A percentile compares a stretch with the other conserved stretches of the same genome.
Evolutionary conservation across 2,888 invertebrate genomes (phyloP).

Genomic region (Petrolisthes cinctipes): DNA sequence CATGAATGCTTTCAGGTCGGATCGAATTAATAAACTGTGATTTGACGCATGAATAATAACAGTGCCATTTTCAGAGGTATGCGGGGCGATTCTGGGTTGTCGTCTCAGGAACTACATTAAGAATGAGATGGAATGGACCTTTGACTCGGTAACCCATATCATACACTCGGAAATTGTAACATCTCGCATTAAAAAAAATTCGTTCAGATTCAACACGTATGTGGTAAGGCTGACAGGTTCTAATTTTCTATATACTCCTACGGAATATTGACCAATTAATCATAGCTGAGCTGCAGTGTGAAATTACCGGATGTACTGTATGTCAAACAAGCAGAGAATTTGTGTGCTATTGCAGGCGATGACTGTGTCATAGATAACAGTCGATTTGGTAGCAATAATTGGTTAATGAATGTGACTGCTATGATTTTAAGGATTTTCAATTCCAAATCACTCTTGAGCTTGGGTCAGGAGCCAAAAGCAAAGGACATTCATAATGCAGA

Average conservation of each 20-base stretch:
- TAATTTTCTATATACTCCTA: slow-evolving; percentile 1
- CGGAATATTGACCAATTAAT: slow-evolving; percentile 24
- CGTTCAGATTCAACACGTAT: slow-evolving; percentile 27
- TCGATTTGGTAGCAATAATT: slow-evolving; percentile 6
- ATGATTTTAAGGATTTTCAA: slow-evolving; percentile 6
- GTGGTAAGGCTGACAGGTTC: slow-evolving; percentile 19
- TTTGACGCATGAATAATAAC: too few relatives aligned
- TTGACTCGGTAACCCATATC: slow-evolving; percentile 11
- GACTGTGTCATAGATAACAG: slow-evolving; percentile 20
- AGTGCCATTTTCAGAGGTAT: too few relatives aligned
- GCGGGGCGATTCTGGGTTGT: slow-evolving; percentile 22
- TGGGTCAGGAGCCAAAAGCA: slow-evolving; percentile 25
- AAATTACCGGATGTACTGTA: slow-evolving; percentile 20
- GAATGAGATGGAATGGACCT: slow-evolving; percentile 3
- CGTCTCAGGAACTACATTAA: slow-evolving; percentile 16
- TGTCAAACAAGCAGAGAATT: slow-evolving; percentile 12
- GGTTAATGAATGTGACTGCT: slow-evolving; percentile 26
- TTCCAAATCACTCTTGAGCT: slow-evolving; percentile 24
- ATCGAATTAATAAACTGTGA: too few relatives aligned
- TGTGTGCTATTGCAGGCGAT: not conserved
- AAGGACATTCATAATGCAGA: slow-evolving; percentile 31
- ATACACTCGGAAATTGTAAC: slow-evolving; percentile 5
- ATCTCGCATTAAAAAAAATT: slow-evolving; percentile 26
- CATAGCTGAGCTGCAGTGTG: slow-evolving; percentile 27
- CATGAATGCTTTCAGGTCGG: too few relatives aligned